Base-by-base conservation (phyloP, 2,113 vertebrate genomes). In the Nerophis lumbriciformis region DNA sequence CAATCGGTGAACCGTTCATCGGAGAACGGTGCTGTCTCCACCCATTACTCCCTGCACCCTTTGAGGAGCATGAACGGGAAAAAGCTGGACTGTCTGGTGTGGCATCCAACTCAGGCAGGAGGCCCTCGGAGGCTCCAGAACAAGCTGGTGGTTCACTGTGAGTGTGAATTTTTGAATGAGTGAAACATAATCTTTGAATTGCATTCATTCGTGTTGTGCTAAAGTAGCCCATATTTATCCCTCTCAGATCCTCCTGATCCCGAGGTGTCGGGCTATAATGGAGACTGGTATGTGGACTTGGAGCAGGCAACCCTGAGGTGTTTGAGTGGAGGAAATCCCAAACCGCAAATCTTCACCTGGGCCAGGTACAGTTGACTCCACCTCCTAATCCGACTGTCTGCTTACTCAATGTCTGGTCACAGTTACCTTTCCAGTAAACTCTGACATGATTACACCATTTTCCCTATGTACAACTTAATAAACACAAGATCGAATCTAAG, bases 41-140 rank as follows among this genome's bases (percentile, higher is more conserved):
- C 86, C 10, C 82, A 92, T 42, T 97, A 87, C 86, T 92, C 80
- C 44, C 85, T 97, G 71, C 89, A 95, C 68, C 94, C 95, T 0
- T 85, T 91, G 54, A 90, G 94, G 57, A 79, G 76, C 79, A 93
- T 97, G 93, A 91, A 96, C 0, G 92, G 93, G 19, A 90, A 92
- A 81, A 85, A 81, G 35, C 88, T 97, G 38, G 94, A 93, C 80
- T 96, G 95, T 6, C 88, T 96, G 75, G 92, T 96, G 44, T 91
- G 89, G 36, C 94, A 97, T 53, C 90, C 91, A 0, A 89, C 91
- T 1, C 84, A 90, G 8, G 5, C 53, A 5, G 15, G 62, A 0
- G 69, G 65, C 4, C 90, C 93, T 44, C 91, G 87, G 48, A 88
- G 93, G 71, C 78, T 94, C 76, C 68, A 45, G 0, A 91, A 93